Conservation (phyloP, 1,140 invertebrate genomes). For the Halotydeus destructor region DNA sequence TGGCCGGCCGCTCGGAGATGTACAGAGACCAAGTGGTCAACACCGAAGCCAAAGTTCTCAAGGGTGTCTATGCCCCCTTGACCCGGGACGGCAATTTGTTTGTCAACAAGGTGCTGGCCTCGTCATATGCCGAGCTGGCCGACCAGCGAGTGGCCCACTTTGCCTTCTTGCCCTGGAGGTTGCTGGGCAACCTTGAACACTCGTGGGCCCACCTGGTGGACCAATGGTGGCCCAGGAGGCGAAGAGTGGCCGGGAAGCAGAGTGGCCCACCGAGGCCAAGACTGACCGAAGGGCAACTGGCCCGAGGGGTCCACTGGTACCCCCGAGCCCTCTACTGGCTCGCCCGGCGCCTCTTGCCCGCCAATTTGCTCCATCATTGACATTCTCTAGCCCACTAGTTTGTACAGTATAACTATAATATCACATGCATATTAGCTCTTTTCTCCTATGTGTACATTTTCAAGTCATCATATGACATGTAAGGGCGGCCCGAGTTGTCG, state of each 20-base stretch:
- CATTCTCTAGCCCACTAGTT: too few relatives aligned
- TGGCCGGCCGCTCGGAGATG: neutral
- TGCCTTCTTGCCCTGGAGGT: constrained; percentile 52
- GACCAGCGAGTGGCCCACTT: constrained; percentile 63
- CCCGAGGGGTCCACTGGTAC: constrained; percentile 60
- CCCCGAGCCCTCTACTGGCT: constrained; percentile 49
- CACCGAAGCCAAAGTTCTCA: constrained; percentile 32
- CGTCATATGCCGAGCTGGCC: constrained; percentile 77
- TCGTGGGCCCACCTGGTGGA: neutral
- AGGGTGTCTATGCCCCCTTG: constrained; percentile 70
- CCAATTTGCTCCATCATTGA: too few relatives aligned
- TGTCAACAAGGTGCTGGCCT: constrained; percentile 70
- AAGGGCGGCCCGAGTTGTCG: too few relatives aligned
- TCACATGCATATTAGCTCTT: too few relatives aligned
- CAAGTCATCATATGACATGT: too few relatives aligned
- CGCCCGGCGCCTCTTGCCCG: constrained; percentile 45
- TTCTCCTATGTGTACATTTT: too few relatives aligned
- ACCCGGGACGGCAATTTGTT: constrained; percentile 66
- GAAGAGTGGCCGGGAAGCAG: neutral
- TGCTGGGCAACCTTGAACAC: constrained; percentile 26
- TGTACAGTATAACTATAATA: too few relatives aligned
- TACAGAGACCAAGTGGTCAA: constrained; percentile 34
- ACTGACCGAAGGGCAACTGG: constrained; percentile 1
- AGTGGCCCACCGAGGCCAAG: constrained; percentile 15
- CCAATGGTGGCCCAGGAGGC: constrained; percentile 11